These are phyloP conservation scores for Netelia melanura DNA, from an alignment of 2,888 invertebrate genomes.

Conservation along the genomic window DNA sequence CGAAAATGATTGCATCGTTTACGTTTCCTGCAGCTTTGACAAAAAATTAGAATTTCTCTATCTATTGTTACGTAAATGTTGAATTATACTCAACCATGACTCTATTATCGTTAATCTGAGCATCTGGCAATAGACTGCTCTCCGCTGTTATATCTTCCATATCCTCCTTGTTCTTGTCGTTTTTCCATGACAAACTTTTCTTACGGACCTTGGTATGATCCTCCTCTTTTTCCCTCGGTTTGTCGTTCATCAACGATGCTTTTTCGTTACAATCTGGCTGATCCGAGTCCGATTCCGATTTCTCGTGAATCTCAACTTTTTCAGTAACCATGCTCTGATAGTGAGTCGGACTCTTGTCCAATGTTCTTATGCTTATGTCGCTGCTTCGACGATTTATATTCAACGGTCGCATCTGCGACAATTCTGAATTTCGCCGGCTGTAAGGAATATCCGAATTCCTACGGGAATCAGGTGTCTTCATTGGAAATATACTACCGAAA, in stretches of 20 bases:
- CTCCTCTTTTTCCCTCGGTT: conserved; percentile 74
- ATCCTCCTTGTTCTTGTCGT: conserved; percentile 77
- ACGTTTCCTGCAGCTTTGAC: neutral
- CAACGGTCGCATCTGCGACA: conserved; percentile 75
- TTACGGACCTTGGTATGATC: conserved; percentile 77
- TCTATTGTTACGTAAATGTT: neutral
- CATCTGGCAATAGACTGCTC: conserved; percentile 82
- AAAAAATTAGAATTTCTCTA: neutral
- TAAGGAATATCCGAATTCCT: conserved; percentile 80
- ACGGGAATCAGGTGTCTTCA: conserved; percentile 75
- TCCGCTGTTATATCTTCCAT: conserved; percentile 83
- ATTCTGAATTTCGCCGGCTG: conserved; percentile 78
- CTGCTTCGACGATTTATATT: conserved; percentile 80
- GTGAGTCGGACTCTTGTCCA: conserved; percentile 80
- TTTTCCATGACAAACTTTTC: conserved; percentile 85
- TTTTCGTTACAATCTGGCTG: conserved; percentile 82
- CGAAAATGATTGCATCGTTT: neutral
- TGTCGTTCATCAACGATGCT: conserved; percentile 79
- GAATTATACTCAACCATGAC: conserved; percentile 72
- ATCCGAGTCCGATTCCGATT: conserved; percentile 82
- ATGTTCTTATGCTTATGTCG: conserved; percentile 80
- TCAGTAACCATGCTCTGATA: conserved; percentile 73
- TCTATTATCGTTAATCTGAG: conserved; percentile 70
- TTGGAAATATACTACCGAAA: conserved; percentile 74
- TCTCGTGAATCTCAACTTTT: conserved; percentile 77